phyloP scores from a whole-genome alignment of 2,113 vertebrate genomes.

The Amblyopsis rosae region DNA sequence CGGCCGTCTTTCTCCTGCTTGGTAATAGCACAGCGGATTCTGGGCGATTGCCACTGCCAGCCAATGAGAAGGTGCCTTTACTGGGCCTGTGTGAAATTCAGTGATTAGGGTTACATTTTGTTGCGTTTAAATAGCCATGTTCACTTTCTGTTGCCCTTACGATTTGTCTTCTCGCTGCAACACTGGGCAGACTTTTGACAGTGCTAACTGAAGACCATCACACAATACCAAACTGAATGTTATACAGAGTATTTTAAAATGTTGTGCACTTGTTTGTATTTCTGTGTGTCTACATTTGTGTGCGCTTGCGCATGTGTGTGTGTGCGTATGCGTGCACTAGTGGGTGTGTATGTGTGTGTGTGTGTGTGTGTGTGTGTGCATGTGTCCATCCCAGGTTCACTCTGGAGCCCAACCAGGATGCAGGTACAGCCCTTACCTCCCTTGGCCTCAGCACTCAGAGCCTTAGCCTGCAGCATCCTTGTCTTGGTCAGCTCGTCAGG shows the following conservation, averaged over 20 bases:
- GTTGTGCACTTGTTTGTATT: neutral
- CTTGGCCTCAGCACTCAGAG: conserved; percentile 68
- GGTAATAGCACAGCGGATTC: conserved; percentile 40
- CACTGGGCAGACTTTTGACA: no score
- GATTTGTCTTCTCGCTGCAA: no score
- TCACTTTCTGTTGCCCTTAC: neutral
- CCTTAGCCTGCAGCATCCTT: conserved; percentile 67
- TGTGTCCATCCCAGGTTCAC: conserved; percentile 2
- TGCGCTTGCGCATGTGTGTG: neutral
- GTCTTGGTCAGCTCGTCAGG: conserved; percentile 62
- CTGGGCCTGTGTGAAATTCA: conserved; percentile 57
- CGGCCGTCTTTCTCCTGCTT: conserved; percentile 30
- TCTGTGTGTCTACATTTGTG: neutral
- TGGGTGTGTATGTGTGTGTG: neutral
- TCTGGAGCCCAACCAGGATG: neutral
- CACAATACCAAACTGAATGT: neutral
- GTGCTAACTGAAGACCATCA: no score
- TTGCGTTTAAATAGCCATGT: conserved; percentile 59
- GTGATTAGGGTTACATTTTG: conserved; percentile 59
- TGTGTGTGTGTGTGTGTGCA: neutral
- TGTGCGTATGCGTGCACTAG: neutral
- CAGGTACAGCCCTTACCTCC: conserved; percentile 62
- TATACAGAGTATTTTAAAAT: neutral
- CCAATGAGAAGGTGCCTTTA: conserved; percentile 55
- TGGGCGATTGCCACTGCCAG: conserved; percentile 37